Conservation (phyloP, 2,797 vertebrate species). For the Megaceryle alcyon region DNA sequence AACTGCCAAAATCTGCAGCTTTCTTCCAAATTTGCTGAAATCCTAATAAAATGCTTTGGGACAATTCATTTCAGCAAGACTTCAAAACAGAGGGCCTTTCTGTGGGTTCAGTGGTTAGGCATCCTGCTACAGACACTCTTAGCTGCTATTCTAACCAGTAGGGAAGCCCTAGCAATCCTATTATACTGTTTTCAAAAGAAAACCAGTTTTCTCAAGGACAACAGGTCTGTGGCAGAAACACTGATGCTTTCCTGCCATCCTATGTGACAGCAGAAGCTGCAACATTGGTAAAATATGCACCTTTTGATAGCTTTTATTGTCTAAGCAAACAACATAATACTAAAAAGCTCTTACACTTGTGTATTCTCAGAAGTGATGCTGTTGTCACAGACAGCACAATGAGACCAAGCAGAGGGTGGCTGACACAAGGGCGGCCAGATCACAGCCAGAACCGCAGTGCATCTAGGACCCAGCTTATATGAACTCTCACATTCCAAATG, state of each 20-base stretch:
- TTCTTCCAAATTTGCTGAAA: not conserved
- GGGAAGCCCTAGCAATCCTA: not conserved
- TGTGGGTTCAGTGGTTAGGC: not conserved
- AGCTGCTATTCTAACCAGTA: not conserved
- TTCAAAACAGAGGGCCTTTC: not conserved
- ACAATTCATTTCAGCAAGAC: not conserved
- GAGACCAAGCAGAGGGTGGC: not conserved
- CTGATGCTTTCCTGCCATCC: not conserved
- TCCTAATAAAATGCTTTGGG: not conserved
- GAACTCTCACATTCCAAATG: accelerated
- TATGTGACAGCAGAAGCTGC: not conserved
- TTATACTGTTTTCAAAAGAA: not conserved
- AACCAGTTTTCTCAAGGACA: not conserved
- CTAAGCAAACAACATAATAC: not conserved
- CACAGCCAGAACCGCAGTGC: not conserved
- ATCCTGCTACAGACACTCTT: not conserved
- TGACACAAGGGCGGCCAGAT: not conserved
- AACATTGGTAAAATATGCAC: not conserved
- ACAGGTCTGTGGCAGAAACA: not conserved
- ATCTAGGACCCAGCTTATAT: not conserved
- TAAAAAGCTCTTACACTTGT: not conserved
- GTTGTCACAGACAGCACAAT: accelerated
- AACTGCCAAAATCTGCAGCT: slow-evolving; percentile 28
- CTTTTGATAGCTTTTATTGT: not conserved
- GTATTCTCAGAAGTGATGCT: not conserved